Evolutionary conservation across 1,140 invertebrate species (phyloP).

Genomic region (Eumaeus atala): DNA sequence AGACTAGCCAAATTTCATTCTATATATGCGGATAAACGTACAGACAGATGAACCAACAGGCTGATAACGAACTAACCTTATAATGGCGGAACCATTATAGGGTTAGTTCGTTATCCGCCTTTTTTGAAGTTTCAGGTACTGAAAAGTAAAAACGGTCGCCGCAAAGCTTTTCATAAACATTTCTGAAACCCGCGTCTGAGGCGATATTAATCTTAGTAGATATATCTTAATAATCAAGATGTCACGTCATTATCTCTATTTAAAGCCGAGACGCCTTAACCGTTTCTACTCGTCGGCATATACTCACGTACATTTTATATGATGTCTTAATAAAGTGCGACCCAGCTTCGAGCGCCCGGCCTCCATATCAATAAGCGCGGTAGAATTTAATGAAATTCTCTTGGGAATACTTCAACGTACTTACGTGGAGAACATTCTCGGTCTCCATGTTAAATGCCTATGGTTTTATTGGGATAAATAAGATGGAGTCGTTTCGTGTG

Average conservation of each 20-base stretch:
- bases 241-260: not conserved
- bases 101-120: too few relatives aligned
- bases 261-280: not conserved
- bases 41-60: too few relatives aligned
- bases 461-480: constrained; percentile 20
- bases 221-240: constrained; percentile 1
- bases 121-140: too few relatives aligned
- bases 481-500: constrained; percentile 5
- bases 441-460: constrained; percentile 26
- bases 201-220: too few relatives aligned
- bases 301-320: constrained; percentile 62
- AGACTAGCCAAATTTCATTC: too few relatives aligned
- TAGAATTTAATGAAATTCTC: constrained; percentile 66
- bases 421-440: constrained; percentile 38
- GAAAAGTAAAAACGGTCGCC: too few relatives aligned
- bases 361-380: constrained; percentile 67
- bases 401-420: constrained; percentile 46
- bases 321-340: constrained; percentile 68
- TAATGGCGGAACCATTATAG: too few relatives aligned
- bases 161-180: too few relatives aligned
- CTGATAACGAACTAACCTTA: too few relatives aligned
- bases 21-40: too few relatives aligned
- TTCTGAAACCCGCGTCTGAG: too few relatives aligned
- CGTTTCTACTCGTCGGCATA: constrained; percentile 25
- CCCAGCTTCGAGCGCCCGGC: constrained; percentile 44